Base-by-base conservation (phyloP, 1,140 invertebrate species). In the Drosophila grimshawi region DNA sequence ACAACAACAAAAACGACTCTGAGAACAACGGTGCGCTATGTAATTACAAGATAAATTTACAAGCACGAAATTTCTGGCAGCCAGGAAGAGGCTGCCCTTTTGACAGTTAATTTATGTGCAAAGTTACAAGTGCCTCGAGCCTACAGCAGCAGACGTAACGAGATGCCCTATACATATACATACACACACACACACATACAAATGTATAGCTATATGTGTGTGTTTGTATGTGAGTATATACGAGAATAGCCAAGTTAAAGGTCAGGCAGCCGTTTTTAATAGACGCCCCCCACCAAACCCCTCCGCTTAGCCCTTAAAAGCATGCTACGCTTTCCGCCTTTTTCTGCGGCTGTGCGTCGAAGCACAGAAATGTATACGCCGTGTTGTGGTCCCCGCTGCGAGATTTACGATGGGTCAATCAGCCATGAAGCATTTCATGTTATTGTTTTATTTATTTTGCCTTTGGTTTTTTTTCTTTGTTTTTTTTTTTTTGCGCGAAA, bases 31-130 rank as follows among this genome's bases (percentile, higher is more conserved):
- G 61, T 51, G 68, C 10, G 61, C 53, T 76, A 73, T 82, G 83
- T 86, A 86, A 88, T 86, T 88, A 86, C 83, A 86, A 77, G 80
- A 88, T 77, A 86, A 88, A 71, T 83, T 88, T 83, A 82, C 83
- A 73, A 83, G 72, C 35, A 43, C 49, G 63, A 71, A 86, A 79
- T 79, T 81, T 59, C 70, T 83, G 80, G 62, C 63, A 63, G 64
- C 63, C 78, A 77, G 61, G 43, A 71, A 60, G 46, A 48, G 29
- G 73, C 78, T 83, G 83, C 70, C 70, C 76, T 89, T 86, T 83
- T 83, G 83, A 76, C 83, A 86, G 83, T 86, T 86, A 86, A 86
- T 89, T 86, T 86, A 86, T 86, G 83, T 83, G 85, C 53, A 86
- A 86, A 86, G 83, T 88, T 86, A 89, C 83, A 86, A 86, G 83